Conservation (phyloP, 2,797 vertebrate genomes). For the Xenopus petersii region DNA sequence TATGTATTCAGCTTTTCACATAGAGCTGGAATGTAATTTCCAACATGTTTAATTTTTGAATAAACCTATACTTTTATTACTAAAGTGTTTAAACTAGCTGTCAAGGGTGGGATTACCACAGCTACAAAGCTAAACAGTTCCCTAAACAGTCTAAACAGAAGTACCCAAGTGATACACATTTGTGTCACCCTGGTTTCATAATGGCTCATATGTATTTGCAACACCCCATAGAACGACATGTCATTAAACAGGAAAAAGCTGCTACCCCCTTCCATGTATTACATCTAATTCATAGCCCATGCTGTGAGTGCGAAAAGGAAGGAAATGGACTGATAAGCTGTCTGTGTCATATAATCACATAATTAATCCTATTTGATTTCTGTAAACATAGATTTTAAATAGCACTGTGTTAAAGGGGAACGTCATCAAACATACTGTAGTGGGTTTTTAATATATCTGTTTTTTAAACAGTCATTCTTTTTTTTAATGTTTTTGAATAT, state of each 20-base stretch:
- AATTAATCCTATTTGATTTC: too few species aligned
- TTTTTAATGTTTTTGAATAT: too few species aligned
- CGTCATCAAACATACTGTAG: too few species aligned
- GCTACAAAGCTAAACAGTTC: slow-evolving; percentile 30
- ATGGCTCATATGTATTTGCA: slow-evolving; percentile 4
- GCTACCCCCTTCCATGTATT: not conserved
- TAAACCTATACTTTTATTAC: not conserved
- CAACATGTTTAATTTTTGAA: not conserved
- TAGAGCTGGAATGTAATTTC: too few species aligned
- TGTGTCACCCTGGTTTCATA: not conserved
- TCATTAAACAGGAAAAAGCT: slow-evolving; percentile 20
- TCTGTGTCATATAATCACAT: too few species aligned
- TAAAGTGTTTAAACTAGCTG: slow-evolving; percentile 26
- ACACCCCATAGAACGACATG: slow-evolving; percentile 37
- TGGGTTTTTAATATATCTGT: too few species aligned
- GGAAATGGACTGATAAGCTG: too few species aligned
- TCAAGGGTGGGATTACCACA: slow-evolving; percentile 21
- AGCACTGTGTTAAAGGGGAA: too few species aligned
- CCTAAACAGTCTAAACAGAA: slow-evolving; percentile 32
- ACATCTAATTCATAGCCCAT: slow-evolving; percentile 13
- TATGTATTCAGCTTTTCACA: too few species aligned
- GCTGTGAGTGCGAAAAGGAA: slow-evolving; percentile 5
- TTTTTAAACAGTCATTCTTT: too few species aligned
- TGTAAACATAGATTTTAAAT: too few species aligned
- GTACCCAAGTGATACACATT: slow-evolving; percentile 6